Percentiles rank a stretch among this genome's conserved stretches.
phyloP scores from a whole-genome alignment of 2,888 invertebrate genomes.

The Drosophila koepferae region DNA sequence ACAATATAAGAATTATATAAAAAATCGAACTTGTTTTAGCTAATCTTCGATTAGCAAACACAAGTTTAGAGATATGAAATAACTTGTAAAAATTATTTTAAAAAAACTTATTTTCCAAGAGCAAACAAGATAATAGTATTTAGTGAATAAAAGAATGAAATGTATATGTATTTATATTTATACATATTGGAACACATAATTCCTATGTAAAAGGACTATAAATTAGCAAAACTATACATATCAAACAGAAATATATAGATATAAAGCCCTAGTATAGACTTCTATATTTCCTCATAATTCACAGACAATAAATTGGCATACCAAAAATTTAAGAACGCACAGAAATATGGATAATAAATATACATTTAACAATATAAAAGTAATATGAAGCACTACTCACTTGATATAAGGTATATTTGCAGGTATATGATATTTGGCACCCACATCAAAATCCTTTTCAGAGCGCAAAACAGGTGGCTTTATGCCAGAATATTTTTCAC shows the following conservation, averaged over 20 bases:
- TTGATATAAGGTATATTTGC: slow-evolving; percentile 95
- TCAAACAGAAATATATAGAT: background rate
- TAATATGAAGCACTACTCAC: slow-evolving; percentile 86
- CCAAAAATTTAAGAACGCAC: background rate
- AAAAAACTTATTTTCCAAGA: too few species aligned
- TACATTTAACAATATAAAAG: background rate
- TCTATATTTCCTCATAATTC: background rate
- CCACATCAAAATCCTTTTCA: slow-evolving; percentile 96
- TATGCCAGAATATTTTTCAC: slow-evolving; percentile 93
- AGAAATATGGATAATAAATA: background rate
- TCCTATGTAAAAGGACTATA: too few species aligned
- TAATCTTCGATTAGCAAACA: too few species aligned
- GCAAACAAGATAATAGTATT: too few species aligned
- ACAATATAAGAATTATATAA: too few species aligned
- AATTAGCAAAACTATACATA: too few species aligned
- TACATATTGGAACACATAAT: too few species aligned
- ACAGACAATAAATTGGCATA: background rate
- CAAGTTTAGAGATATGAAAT: too few species aligned
- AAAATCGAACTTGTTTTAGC: too few species aligned
- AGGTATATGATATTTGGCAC: slow-evolving; percentile 96
- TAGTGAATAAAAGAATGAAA: too few species aligned
- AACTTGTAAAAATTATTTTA: too few species aligned
- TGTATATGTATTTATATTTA: too few species aligned
- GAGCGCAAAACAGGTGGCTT: slow-evolving; percentile 94
- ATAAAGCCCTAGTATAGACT: background rate